These are phyloP conservation scores for Cryptocephalus primarius DNA, from an alignment of 2,888 invertebrate species.

Conservation along the genomic window DNA sequence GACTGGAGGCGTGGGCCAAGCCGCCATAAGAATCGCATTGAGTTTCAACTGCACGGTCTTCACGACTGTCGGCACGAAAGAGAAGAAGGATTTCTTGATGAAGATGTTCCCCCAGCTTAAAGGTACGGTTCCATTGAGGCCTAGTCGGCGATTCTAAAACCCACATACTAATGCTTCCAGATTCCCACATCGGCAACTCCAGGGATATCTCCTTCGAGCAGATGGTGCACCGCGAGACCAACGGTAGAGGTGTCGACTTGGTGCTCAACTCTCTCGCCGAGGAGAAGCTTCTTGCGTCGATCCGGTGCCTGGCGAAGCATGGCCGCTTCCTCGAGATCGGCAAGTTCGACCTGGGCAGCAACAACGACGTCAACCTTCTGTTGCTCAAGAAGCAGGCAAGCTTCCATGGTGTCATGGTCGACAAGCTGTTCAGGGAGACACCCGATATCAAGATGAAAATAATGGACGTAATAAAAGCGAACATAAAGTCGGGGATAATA, in stretches of 20 bases:
- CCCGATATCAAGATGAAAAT: conserved; percentile 5
- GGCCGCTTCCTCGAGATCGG: conserved; percentile 79
- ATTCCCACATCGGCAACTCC: conserved; percentile 43
- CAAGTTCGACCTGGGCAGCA: conserved; percentile 66
- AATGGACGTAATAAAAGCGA: background rate
- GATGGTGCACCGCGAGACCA: conserved; percentile 67
- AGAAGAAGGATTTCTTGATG: conserved; percentile 53
- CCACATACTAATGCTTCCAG: too few species aligned
- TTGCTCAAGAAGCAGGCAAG: conserved; percentile 59
- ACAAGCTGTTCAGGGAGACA: conserved; percentile 28
- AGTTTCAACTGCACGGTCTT: conserved; percentile 52
- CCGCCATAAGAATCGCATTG: conserved; percentile 63
- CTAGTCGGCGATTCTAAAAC: background rate
- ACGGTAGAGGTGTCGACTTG: conserved; percentile 81
- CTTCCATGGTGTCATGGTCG: conserved; percentile 70
- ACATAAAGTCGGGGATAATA: conserved; percentile 44
- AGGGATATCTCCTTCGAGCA: conserved; percentile 79
- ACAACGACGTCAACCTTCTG: conserved; percentile 53
- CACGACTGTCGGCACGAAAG: conserved; percentile 58
- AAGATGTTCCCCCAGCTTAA: conserved; percentile 37
- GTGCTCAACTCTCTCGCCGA: conserved; percentile 87
- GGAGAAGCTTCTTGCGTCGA: conserved; percentile 71
- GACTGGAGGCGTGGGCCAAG: conserved; percentile 65
- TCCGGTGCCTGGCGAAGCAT: conserved; percentile 46
- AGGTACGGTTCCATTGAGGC: too few species aligned